Percentiles rank a stretch among this genome's conserved stretches.
Conservation (phyloP, 64 coral and sea anemone genomes). For the Pocillopora damicornis region DNA sequence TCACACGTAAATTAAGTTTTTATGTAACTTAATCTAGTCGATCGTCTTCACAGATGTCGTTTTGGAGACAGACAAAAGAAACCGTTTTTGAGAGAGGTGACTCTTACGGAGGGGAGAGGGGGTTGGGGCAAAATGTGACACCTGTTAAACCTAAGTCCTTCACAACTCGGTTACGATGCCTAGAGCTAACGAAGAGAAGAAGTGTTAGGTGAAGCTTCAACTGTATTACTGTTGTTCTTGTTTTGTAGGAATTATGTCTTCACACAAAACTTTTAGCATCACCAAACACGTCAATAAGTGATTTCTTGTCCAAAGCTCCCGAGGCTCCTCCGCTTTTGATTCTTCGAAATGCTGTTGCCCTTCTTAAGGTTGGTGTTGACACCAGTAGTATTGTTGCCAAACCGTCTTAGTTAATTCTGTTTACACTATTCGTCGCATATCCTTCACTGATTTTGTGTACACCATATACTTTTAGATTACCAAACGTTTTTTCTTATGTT, state of each 20-base stretch:
- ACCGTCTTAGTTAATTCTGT: background rate
- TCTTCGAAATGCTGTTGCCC: conserved; percentile 82
- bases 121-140: too few relatives aligned
- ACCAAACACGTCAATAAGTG: conserved; percentile 68
- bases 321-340: conserved; percentile 82
- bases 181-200: background rate
- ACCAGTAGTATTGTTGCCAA: background rate
- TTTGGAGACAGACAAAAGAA: too few relatives aligned
- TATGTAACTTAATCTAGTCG: too few relatives aligned
- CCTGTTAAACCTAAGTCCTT: background rate
- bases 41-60: too few relatives aligned
- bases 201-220: background rate
- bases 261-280: conserved; percentile 87
- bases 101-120: too few relatives aligned
- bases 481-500: too few relatives aligned
- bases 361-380: conserved; percentile 67
- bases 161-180: background rate
- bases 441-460: too few relatives aligned
- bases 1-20: too few relatives aligned
- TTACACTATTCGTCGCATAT: background rate
- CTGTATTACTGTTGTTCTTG: background rate
- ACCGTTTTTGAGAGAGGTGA: too few relatives aligned
- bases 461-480: too few relatives aligned
- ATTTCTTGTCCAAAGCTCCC: conserved; percentile 87
- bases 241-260: conserved; percentile 84